Percentiles rank a stretch among this genome's conserved stretches.
Conservation (phyloP, 2,113 vertebrate species). For the Sitta europaea region DNA sequence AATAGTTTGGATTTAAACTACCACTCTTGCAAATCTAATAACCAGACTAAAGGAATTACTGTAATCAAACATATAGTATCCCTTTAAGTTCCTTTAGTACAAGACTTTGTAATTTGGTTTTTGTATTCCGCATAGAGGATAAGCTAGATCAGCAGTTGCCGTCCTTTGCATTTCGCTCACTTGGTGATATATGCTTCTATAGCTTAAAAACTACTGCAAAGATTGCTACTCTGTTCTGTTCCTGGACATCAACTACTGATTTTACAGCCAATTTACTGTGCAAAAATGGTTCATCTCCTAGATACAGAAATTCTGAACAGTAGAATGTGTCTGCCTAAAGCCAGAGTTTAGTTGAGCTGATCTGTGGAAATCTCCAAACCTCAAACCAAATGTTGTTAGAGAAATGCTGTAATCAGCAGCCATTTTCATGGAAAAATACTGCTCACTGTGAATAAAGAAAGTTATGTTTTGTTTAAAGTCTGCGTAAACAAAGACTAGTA, state of each 20-base stretch:
- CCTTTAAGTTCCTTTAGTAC: background rate
- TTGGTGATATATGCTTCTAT: background rate
- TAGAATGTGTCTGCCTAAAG: background rate
- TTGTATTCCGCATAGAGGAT: background rate
- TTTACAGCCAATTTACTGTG: background rate
- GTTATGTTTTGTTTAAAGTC: background rate
- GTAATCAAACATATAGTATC: background rate
- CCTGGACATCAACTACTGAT: background rate
- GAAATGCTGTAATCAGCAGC: background rate
- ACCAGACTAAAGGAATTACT: background rate
- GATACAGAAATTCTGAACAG: background rate
- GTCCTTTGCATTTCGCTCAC: background rate
- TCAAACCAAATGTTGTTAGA: background rate
- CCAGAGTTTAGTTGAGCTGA: background rate
- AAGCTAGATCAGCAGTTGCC: background rate
- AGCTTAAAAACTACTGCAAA: constrained; percentile 15
- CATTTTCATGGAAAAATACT: background rate
- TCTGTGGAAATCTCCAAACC: background rate
- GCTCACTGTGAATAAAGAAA: background rate
- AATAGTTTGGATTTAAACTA: background rate
- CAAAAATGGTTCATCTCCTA: background rate
- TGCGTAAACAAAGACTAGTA: background rate
- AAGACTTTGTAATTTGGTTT: background rate
- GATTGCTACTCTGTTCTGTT: background rate
- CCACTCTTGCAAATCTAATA: background rate